A percentile compares a stretch with the other conserved stretches of the same genome.
Conservation (phyloP, 2,888 invertebrate species). For the Helicoverpa assulta region DNA sequence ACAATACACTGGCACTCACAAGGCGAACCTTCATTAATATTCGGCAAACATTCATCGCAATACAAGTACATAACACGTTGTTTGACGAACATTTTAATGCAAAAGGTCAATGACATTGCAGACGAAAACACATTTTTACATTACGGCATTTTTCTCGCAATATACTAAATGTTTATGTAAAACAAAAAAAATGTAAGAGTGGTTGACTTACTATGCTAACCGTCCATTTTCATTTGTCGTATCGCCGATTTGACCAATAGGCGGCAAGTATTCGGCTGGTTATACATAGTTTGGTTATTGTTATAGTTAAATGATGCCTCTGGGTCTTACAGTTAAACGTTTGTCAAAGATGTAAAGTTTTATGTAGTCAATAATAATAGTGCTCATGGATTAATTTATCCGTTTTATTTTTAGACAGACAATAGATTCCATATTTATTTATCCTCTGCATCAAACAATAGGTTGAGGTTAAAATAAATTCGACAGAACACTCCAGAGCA, state of each 20-base stretch:
- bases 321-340: no score
- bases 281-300: no score
- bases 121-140: constrained; percentile 28
- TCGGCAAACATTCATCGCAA: neutral
- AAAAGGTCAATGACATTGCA: constrained; percentile 48
- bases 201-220: neutral
- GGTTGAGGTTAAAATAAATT: neutral
- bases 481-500: neutral
- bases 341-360: no score
- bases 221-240: no score
- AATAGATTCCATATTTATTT: constrained; percentile 15
- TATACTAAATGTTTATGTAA: constrained; percentile 1
- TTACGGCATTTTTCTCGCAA: constrained; percentile 12
- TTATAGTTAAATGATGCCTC: no score
- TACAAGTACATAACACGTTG: neutral
- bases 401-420: neutral
- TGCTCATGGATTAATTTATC: neutral
- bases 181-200: no score
- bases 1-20: neutral
- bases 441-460: constrained; percentile 17
- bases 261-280: no score
- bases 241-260: no score
- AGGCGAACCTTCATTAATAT: neutral
- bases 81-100: constrained; percentile 13
- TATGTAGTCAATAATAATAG: no score